Percentiles rank a stretch among this genome's conserved stretches.
Conservation (phyloP, 1,140 invertebrate species). For the Pseudomyrmex cubaensis region DNA sequence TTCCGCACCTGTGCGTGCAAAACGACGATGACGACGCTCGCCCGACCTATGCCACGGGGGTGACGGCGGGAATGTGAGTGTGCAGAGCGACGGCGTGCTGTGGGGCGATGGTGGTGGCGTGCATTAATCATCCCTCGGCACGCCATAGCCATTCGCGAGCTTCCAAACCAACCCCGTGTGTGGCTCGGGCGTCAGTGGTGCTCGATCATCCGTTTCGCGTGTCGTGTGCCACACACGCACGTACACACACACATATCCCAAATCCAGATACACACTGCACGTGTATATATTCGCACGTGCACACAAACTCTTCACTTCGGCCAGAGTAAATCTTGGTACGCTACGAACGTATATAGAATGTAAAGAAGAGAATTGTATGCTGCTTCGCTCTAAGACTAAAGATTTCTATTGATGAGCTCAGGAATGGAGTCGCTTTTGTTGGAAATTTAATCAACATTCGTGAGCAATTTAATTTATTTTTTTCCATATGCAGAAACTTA, state of each 20-base stretch:
- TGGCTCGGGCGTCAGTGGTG: constrained; percentile 63
- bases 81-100: constrained; percentile 52
- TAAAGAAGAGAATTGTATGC: neutral
- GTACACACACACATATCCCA: no score
- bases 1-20: constrained; percentile 63
- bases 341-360: constrained; percentile 32
- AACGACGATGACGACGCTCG: constrained; percentile 51
- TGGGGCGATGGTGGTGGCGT: constrained; percentile 57
- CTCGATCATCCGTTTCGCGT: constrained; percentile 66
- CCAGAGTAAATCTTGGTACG: constrained; percentile 61
- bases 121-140: constrained; percentile 67
- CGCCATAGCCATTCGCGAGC: constrained; percentile 66
- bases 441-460: constrained; percentile 18
- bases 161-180: constrained; percentile 61
- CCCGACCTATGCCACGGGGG: constrained; percentile 56
- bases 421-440: constrained; percentile 1
- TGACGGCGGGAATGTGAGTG: constrained; percentile 14
- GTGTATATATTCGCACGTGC: neutral
- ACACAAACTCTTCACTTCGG: constrained; percentile 25
- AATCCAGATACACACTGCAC: no score
- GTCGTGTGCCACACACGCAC: constrained; percentile 39
- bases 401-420: neutral
- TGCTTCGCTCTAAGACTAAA: neutral
- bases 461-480: neutral
- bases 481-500: no score